These are phyloP conservation scores for Scytalopus superciliaris DNA, from an alignment of 2,113 vertebrate species.

Conservation along the genomic window DNA sequence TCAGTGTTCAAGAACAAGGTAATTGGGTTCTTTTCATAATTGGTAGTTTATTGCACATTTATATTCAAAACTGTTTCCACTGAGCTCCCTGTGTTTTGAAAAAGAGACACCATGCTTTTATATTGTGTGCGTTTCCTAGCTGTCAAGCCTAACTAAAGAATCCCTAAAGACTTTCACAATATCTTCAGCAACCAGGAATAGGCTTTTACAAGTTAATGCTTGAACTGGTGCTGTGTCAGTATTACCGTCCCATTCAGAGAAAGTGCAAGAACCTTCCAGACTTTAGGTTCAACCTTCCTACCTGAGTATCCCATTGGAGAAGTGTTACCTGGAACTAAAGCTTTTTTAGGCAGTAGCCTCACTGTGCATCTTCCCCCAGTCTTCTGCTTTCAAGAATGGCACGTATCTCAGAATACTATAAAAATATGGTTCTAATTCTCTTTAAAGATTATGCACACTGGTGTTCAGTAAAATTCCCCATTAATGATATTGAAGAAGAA, in stretches of 20 bases:
- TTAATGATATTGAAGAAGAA: not conserved
- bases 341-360: not conserved
- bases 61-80: not conserved
- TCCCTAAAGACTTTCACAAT: not conserved
- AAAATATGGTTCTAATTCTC: not conserved
- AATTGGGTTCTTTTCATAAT: slow-evolving; percentile 44
- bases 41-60: slow-evolving; percentile 44
- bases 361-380: not conserved
- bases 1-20: slow-evolving; percentile 36
- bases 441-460: not conserved
- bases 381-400: not conserved
- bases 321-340: not conserved
- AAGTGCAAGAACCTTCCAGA: not conserved
- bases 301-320: not conserved
- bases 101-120: not conserved
- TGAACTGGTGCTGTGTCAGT: not conserved
- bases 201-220: not conserved
- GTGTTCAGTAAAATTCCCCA: not conserved
- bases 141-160: not conserved
- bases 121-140: not conserved
- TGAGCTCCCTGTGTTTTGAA: not conserved
- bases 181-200: not conserved
- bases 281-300: not conserved
- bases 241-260: not conserved
- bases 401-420: not conserved